Base-by-base conservation (phyloP, 2,888 invertebrate genomes). In the Polymixis flavicincta region DNA sequence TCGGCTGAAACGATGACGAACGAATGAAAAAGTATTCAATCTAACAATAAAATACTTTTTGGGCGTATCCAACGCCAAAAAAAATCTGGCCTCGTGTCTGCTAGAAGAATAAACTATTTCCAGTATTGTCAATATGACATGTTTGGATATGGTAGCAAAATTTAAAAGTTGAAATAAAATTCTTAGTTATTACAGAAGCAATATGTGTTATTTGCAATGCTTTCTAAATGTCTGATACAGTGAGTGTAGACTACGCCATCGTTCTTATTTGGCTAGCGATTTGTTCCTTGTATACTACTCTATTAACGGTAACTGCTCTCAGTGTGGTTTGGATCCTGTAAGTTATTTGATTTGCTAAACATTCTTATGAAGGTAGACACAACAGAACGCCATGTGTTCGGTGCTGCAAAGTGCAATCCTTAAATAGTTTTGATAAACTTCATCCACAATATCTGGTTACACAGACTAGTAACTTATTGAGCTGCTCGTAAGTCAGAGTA, bases 241-340 rank as follows among this genome's bases (percentile, higher is more conserved):
- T 89, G 86, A 89, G 83, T 86, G 87, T 90, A 73, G 84, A 92
- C 65, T 92, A 92, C 89, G 90, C 90, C 71, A 83, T 91, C 82
- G 78, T 92, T 74, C 75, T 92, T 61, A 84, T 92, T 84, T 95
- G 95, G 96, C 83, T 95, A 71, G 90, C 86, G 42, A 90, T 94
- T 75, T 93, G 93, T 80, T 92, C 92, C 4, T 69, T 92, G 5
- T 95, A 94, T 65, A 91, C 93, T 22, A 90, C 91, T 8, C 78
- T 95, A 55, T 87, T 95, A 42, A 90, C 93, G 3, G 61, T 93
- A 11, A 94, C 94, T 25, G 91, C 92, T 4, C 79, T 95, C n/a
- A 87, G 88, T 80, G 93, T 94, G n/a, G 80, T 93, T 37, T 92
- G 88, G 86, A 80, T 94, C 70, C 66, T 92, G 95, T 95, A 88